Evolutionary conservation across 2,113 vertebrate genomes (phyloP).

Genomic region (Oostethus manadensis): DNA sequence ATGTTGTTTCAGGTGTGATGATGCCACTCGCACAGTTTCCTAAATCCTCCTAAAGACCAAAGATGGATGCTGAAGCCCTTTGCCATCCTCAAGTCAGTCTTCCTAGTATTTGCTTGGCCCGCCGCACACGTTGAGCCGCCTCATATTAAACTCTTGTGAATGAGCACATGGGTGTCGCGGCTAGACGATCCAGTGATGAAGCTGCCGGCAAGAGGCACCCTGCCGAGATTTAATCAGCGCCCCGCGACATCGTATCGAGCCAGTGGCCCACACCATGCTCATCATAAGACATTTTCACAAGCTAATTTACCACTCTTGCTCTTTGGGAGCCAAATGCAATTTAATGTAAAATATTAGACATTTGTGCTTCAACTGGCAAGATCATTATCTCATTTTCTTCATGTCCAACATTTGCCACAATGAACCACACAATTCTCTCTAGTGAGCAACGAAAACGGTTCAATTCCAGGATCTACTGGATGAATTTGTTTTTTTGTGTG

Average conservation of each 20-base stretch:
- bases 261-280: slow-evolving; percentile 23
- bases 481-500: slow-evolving; percentile 31
- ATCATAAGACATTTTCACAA: slow-evolving; percentile 39
- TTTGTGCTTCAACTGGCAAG: slow-evolving; percentile 29
- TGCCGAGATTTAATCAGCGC: slow-evolving; percentile 47
- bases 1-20: background rate
- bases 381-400: background rate
- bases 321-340: slow-evolving; percentile 13
- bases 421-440: slow-evolving; percentile 18
- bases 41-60: slow-evolving; percentile 9
- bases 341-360: slow-evolving; percentile 33
- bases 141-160: slow-evolving; percentile 23
- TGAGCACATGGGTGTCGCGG: slow-evolving; percentile 3
- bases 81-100: slow-evolving; percentile 8
- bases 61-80: slow-evolving; percentile 23
- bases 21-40: background rate
- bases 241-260: slow-evolving; percentile 22
- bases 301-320: slow-evolving; percentile 28
- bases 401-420: slow-evolving; percentile 5
- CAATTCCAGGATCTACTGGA: slow-evolving; percentile 25
- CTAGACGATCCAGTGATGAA: slow-evolving; percentile 42
- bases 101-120: slow-evolving; percentile 40
- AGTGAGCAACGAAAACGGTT: slow-evolving; percentile 4
- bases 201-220: slow-evolving; percentile 46
- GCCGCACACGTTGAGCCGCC: slow-evolving; percentile 31